Base-by-base conservation (phyloP, 2,797 vertebrate genomes). In the Melanotaenia boesemani region DNA sequence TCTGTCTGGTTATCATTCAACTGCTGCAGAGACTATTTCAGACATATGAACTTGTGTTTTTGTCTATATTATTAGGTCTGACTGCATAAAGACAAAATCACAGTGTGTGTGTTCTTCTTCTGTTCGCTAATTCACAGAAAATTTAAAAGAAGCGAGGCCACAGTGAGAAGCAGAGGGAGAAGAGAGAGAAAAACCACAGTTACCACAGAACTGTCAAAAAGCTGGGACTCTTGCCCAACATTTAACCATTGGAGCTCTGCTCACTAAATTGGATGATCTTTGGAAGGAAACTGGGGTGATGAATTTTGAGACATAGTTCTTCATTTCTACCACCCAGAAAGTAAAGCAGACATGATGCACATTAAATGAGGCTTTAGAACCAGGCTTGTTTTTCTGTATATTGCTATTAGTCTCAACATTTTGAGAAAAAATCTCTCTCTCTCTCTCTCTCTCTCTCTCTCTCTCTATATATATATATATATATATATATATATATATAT, bases 291-390 rank as follows among this genome's bases (percentile, higher is more conserved):
- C 52, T 30, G 67, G 76, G 74, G 84, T 83, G 86, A 79, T 85
- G 82, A 82, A 85, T 72, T 84, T 32, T 77, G 81, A 89, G 86
- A 60, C 81, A 74, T 50, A 52, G 71, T 39, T 85, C 79, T 93
- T 89, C 88, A 78, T 84, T 86, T 86, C 65, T 70, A 80, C 82
- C 84, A 89, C 88, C 81, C 84, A 80, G 83, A 84, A 91, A 81
- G 77, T 80, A 76, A 54, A 76, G 70, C 75, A 81, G 71, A 80
- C 62, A 81, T 74, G 63, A 69, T 86, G 76, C 80, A 86, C 80
- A 88, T 88, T 76, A 80, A 39, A 88, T 56, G 36, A 76, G 32
- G 32, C 32, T 32, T 32, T 32, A 32, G 28, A 87, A 74, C 32
- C 41, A 80, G 70, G 63, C 77, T 73, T 86, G 89, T 86, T 82